Base-by-base conservation (phyloP, 2,797 vertebrate genomes). In the Acanthiza pusilla region DNA sequence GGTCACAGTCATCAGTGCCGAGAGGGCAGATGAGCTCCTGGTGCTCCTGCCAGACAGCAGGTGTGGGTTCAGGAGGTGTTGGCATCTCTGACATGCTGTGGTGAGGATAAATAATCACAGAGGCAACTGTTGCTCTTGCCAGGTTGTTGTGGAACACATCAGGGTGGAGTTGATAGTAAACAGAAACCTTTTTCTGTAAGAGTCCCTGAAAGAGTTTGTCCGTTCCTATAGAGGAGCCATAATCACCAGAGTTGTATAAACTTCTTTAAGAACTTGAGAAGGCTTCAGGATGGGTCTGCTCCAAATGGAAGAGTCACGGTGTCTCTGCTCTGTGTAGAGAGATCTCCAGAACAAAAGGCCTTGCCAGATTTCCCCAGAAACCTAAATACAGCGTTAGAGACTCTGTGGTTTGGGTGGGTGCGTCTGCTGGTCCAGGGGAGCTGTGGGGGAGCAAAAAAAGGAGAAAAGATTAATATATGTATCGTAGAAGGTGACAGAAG, bases 181-280 rank as follows among this genome's bases (percentile, higher is more conserved):
- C 14, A 51, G 2, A 47, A 62, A 60, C 30, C 7, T 34, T 50
- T 47, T 16, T 12, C 26, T 47, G 13, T 30, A 77, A 40, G 34
- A 58, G 10, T 12, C 8, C 25, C 78, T 36, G 7, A 10, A 72
- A 26, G 17, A 11, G 5, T 61, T 84, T 43, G 11, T 29, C 17
- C 50, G 17, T 27, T 91, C 58, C 20, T 27, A 1, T n/a, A 15
- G 25, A 4, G 23, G 25, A 19, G 5, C 4, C 5, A 3, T 10
- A 27, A 30, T 0, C 2, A 40, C 2, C 3, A 67, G 43, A 47
- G 5, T 0, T 3, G 9, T 7, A 34, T 8, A 20, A 58, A 58
- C 36, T 50, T 53, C 13, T n/a, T 13, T 3, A 65, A 40, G 80
- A 62, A 11, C 32, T 40, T 38, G 25, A 34, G 29, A 26, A 30